Evolutionary conservation across 2,797 vertebrate species (phyloP).

Genomic region (Melanotaenia trifasciata): DNA sequence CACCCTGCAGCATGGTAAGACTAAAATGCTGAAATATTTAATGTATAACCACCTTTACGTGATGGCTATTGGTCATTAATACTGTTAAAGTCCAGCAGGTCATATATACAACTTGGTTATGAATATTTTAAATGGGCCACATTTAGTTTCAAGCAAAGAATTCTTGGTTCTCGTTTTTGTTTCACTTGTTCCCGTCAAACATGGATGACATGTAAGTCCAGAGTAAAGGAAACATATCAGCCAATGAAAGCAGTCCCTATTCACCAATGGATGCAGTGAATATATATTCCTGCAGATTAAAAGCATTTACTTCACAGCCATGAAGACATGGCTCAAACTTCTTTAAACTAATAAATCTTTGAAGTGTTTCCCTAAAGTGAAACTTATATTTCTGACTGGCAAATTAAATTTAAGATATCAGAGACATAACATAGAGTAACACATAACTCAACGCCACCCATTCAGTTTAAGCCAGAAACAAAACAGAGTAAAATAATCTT

Average conservation of each 20-base stretch:
- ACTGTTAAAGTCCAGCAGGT: constrained; percentile 35
- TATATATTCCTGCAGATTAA: background rate
- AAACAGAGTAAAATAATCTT: constrained; percentile 31
- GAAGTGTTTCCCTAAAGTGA: background rate
- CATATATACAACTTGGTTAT: constrained; percentile 14
- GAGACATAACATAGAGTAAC: constrained; percentile 8
- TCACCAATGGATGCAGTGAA: background rate
- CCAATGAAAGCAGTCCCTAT: background rate
- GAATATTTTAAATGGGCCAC: constrained; percentile 12
- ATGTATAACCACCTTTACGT: constrained; percentile 79
- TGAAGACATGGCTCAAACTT: background rate
- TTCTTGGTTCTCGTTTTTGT: background rate
- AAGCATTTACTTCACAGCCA: background rate
- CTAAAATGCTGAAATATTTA: constrained; percentile 67
- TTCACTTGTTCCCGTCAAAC: background rate
- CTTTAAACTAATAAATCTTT: background rate
- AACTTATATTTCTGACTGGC: background rate
- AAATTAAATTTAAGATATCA: background rate
- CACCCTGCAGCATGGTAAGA: constrained; percentile 58
- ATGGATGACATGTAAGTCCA: background rate
- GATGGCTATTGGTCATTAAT: constrained; percentile 56
- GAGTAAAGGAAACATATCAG: background rate
- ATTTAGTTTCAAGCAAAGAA: constrained; percentile 18
- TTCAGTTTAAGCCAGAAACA: constrained; percentile 35
- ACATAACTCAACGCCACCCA: constrained; percentile 10